Evolutionary conservation across 2,888 invertebrate species (phyloP).

Genomic region (Mesorhabditis sp.): DNA sequence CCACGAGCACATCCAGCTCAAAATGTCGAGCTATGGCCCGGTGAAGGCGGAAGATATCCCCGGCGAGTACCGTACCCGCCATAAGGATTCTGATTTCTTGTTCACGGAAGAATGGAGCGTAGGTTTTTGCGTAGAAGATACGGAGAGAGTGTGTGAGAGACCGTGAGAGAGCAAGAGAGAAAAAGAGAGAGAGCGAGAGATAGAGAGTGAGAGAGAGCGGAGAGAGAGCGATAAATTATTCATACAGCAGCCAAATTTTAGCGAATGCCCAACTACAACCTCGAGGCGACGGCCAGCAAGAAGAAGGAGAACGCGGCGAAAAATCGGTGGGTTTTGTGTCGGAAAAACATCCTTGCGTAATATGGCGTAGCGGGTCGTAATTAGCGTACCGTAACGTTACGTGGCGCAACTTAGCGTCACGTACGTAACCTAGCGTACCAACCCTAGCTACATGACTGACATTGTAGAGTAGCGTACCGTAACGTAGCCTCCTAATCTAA

Average conservation of each 20-base stretch:
- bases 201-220: background rate
- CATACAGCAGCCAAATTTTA: constrained; percentile 15
- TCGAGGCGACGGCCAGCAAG: constrained; percentile 45
- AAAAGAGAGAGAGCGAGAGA: no score
- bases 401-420: no score
- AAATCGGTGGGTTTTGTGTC: constrained; percentile 22
- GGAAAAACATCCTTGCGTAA: background rate
- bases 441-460: no score
- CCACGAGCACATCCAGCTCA: background rate
- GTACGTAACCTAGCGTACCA: no score
- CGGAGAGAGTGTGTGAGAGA: background rate
- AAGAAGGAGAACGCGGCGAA: constrained; percentile 47
- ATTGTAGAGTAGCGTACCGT: no score
- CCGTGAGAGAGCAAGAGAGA: no score
- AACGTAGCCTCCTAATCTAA: no score
- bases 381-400: no score
- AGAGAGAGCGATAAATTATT: constrained; percentile 6
- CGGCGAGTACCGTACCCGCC: constrained; percentile 48
- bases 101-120: constrained; percentile 55
- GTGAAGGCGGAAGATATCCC: constrained; percentile 51
- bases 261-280: constrained; percentile 42
- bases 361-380: no score
- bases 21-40: constrained; percentile 23
- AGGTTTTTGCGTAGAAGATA: background rate
- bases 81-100: constrained; percentile 56